These are phyloP conservation scores for Pinna nobilis DNA, from an alignment of 1,140 invertebrate genomes.

Conservation along the genomic window DNA sequence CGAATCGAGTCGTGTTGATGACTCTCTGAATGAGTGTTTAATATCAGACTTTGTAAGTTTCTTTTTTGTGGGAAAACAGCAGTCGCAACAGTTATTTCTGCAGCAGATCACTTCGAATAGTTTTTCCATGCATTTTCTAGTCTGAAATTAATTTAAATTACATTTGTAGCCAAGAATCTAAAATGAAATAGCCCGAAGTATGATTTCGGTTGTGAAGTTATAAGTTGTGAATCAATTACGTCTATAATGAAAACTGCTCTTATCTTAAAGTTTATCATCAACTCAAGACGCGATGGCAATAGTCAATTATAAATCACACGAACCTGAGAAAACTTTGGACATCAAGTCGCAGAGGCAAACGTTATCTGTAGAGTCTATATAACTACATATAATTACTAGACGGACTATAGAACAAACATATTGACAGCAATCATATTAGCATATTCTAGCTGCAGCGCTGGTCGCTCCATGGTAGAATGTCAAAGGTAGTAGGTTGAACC, in stretches of 20 bases:
- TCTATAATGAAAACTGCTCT: too few relatives aligned
- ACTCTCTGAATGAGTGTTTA: conserved; percentile 57
- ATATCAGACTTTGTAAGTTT: conserved; percentile 57
- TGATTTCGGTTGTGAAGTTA: not conserved
- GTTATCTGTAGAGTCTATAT: too few relatives aligned
- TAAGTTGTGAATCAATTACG: not conserved
- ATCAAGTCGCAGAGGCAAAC: too few relatives aligned
- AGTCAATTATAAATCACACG: not conserved
- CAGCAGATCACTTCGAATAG: conserved; percentile 45
- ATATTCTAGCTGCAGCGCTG: too few relatives aligned
- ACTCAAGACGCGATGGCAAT: too few relatives aligned
- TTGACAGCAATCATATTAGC: too few relatives aligned
- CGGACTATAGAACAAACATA: too few relatives aligned
- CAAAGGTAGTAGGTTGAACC: too few relatives aligned
- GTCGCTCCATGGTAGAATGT: too few relatives aligned
- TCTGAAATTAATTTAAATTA: conserved; percentile 11
- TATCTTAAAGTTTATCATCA: too few relatives aligned
- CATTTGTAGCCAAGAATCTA: not conserved
- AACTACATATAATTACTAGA: too few relatives aligned
- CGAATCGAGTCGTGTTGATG: conserved; percentile 58
- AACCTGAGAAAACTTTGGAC: not conserved
- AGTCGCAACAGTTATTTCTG: conserved; percentile 44
- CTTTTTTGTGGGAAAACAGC: conserved; percentile 39
- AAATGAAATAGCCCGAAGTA: not conserved
- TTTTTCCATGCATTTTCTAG: conserved; percentile 27